These are phyloP conservation scores for Drosophila algonquin DNA, from an alignment of 2,888 invertebrate genomes.

Conservation along the genomic window DNA sequence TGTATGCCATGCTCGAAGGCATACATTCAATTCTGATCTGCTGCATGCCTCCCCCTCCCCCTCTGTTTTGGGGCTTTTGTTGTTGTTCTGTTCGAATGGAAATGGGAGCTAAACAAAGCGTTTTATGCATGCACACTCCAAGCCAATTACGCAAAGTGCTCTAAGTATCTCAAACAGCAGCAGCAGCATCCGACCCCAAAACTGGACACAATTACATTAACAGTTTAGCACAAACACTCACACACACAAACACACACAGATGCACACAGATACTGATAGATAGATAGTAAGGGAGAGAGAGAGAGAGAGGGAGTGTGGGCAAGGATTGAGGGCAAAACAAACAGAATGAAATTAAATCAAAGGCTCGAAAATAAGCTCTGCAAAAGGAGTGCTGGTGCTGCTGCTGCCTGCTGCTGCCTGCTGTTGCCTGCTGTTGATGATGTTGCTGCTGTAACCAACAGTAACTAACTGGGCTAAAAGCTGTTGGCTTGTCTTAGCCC, in stretches of 20 bases:
- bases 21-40: slow-evolving; percentile 8
- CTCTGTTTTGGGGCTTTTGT: slow-evolving; percentile 16
- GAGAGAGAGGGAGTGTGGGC: slow-evolving; percentile 1
- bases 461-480: slow-evolving; percentile 15
- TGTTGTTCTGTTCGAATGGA: slow-evolving; percentile 6
- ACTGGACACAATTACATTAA: slow-evolving; percentile 71
- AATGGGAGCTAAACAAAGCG: slow-evolving; percentile 55
- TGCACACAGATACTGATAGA: neutral
- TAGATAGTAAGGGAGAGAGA: slow-evolving; percentile 2
- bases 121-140: slow-evolving; percentile 64
- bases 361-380: slow-evolving; percentile 49
- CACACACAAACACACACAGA: neutral
- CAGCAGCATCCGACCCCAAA: slow-evolving; percentile 20
- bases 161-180: slow-evolving; percentile 53
- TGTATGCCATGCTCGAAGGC: neutral
- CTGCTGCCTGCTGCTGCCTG: slow-evolving; percentile 3
- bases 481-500: slow-evolving; percentile 7
- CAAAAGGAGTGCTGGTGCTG: slow-evolving; percentile 16
- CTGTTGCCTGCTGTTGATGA: slow-evolving; percentile 7
- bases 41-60: neutral
- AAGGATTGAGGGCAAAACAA: slow-evolving; percentile 41
- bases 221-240: slow-evolving; percentile 47
- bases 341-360: slow-evolving; percentile 61
- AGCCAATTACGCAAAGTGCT: slow-evolving; percentile 72
- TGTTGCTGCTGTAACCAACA: slow-evolving; percentile 2